These are phyloP conservation scores for Ceramica pisi DNA, from an alignment of 2,888 invertebrate genomes.

Conservation along the genomic window DNA sequence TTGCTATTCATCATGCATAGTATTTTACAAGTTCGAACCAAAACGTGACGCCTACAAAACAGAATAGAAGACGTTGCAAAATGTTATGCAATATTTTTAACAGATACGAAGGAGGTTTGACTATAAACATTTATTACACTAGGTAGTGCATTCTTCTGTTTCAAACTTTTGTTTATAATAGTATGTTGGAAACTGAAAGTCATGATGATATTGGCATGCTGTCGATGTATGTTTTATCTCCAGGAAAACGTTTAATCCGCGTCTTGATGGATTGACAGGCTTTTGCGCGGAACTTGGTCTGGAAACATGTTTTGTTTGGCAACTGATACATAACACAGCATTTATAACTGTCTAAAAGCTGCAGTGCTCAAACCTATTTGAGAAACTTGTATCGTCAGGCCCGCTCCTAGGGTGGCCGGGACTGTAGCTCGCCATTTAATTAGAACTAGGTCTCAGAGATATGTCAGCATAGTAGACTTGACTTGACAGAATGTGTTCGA, in stretches of 20 bases:
- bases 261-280: slow-evolving; percentile 11
- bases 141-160: slow-evolving; percentile 6
- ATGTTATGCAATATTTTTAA: slow-evolving; percentile 35
- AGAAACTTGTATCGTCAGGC: no score
- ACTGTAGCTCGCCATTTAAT: no score
- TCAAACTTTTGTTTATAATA: slow-evolving; percentile 13
- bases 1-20: slow-evolving; percentile 22
- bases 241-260: slow-evolving; percentile 6
- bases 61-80: slow-evolving; percentile 27
- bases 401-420: no score
- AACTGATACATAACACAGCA: no score
- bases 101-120: background rate
- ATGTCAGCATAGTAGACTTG: no score
- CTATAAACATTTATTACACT: slow-evolving; percentile 22
- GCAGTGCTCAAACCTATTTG: no score
- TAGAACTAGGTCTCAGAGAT: no score
- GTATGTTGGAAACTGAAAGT: slow-evolving; percentile 15
- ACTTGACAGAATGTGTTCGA: no score
- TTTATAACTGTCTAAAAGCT: no score
- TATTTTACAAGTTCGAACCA: background rate
- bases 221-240: slow-evolving; percentile 4
- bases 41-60: background rate
- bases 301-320: no score
- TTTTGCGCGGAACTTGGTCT: background rate
- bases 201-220: slow-evolving; percentile 7